These are phyloP conservation scores for Cylindroiulus punctatus DNA, from an alignment of 2,888 invertebrate genomes.

Conservation along the genomic window DNA sequence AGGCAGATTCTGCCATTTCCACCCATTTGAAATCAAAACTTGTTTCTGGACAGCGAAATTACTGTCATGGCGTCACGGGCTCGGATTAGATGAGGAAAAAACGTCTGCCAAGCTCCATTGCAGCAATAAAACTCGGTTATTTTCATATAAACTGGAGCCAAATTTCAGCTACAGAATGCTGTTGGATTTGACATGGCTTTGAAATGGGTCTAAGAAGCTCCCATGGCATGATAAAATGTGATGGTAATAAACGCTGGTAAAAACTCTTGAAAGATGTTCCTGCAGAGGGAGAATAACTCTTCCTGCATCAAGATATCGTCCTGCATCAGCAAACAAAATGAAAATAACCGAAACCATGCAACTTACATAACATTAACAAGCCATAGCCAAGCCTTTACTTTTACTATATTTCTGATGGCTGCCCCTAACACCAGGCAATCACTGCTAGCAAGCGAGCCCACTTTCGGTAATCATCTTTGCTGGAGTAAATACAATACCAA, in stretches of 20 bases:
- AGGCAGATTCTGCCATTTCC: neutral
- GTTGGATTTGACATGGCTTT: neutral
- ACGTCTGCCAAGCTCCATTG: neutral
- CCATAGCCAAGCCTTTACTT: too few species aligned
- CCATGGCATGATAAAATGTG: neutral
- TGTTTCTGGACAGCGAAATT: constrained; percentile 19
- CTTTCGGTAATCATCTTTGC: too few species aligned
- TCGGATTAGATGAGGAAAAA: neutral
- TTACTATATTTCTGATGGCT: too few species aligned
- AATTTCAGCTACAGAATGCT: neutral
- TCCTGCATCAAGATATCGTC: too few species aligned
- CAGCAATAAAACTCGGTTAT: neutral
- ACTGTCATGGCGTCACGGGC: constrained; percentile 14
- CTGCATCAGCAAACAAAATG: too few species aligned
- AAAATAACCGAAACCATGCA: too few species aligned
- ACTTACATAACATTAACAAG: too few species aligned
- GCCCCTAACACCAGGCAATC: too few species aligned
- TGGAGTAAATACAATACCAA: too few species aligned
- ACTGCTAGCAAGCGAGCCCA: too few species aligned
- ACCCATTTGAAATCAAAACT: constrained; percentile 32
- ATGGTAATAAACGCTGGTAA: neutral
- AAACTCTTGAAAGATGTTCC: too few species aligned
- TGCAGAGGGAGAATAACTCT: too few species aligned
- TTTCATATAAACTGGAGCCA: neutral
- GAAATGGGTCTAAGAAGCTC: neutral